These are phyloP conservation scores for Chalcosyrphus nemorum DNA, from an alignment of 2,888 invertebrate species.

Conservation along the genomic window DNA sequence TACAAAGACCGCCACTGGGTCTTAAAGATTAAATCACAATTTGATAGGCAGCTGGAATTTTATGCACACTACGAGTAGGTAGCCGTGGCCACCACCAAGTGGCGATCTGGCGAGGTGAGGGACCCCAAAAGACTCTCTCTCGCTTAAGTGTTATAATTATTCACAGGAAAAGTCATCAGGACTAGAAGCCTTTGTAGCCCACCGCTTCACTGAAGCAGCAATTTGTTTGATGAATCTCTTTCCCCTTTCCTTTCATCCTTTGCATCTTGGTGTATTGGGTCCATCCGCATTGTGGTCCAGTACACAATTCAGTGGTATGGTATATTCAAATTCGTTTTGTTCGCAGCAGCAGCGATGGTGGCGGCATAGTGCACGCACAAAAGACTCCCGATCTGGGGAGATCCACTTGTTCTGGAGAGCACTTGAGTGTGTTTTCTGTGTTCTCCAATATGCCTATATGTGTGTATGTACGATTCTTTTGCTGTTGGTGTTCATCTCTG, in stretches of 20 bases:
- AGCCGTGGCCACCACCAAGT: not conserved
- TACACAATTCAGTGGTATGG: slow-evolving; percentile 40
- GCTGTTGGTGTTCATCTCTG: slow-evolving; percentile 55
- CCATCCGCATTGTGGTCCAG: slow-evolving; percentile 49
- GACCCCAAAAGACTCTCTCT: slow-evolving; percentile 55
- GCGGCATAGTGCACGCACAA: slow-evolving; percentile 72
- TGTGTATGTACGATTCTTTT: slow-evolving; percentile 1
- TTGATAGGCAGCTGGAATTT: slow-evolving; percentile 72
- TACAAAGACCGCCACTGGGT: slow-evolving; percentile 66
- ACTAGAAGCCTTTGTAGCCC: slow-evolving; percentile 63
- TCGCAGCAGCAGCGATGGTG: slow-evolving; percentile 31
- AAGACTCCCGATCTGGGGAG: slow-evolving; percentile 66
- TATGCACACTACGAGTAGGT: slow-evolving; percentile 34
- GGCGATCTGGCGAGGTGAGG: slow-evolving; percentile 38
- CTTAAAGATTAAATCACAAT: slow-evolving; percentile 71
- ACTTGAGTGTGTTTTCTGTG: slow-evolving; percentile 64
- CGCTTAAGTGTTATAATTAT: slow-evolving; percentile 73
- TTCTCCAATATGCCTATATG: not conserved
- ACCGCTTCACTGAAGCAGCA: slow-evolving; percentile 68
- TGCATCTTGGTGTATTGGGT: not conserved
- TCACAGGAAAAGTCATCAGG: slow-evolving; percentile 71
- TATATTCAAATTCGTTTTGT: slow-evolving; percentile 71
- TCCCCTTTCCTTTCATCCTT: slow-evolving; percentile 2
- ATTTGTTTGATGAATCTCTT: slow-evolving; percentile 68
- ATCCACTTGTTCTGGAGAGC: slow-evolving; percentile 70